phyloP scores from a whole-genome alignment of 2,113 vertebrate genomes.

The Gallinago paraguaiae region DNA sequence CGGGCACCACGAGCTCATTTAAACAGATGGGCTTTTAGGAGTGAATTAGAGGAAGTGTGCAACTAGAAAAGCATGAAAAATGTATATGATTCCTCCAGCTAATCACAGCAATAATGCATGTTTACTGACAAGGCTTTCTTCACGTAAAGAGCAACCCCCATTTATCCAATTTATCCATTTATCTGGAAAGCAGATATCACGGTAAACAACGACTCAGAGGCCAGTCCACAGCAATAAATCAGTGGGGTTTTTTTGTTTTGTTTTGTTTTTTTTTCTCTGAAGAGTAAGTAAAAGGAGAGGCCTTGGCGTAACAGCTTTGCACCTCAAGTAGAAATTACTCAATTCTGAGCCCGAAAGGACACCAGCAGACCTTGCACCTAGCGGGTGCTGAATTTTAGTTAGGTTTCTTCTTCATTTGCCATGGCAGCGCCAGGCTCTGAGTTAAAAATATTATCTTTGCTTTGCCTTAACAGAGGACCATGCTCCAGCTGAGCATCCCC shows the following conservation, averaged over 20 bases:
- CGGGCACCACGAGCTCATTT: not conserved
- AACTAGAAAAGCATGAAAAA: slow-evolving; percentile 44
- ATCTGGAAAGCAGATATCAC: slow-evolving; percentile 36
- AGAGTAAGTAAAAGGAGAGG: not conserved
- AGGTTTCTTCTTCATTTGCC: not conserved
- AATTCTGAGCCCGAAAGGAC: not conserved
- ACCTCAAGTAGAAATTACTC: not conserved
- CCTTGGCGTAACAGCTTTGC: not conserved
- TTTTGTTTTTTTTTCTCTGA: not conserved
- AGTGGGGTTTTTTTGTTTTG: not conserved
- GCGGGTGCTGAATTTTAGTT: not conserved
- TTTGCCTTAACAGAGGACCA: not conserved
- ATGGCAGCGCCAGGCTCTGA: not conserved
- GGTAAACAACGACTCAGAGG: not conserved
- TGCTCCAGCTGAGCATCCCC: not conserved
- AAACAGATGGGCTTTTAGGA: slow-evolving; percentile 28
- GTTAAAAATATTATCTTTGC: not conserved
- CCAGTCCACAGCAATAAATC: slow-evolving; percentile 45
- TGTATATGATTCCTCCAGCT: slow-evolving; percentile 10
- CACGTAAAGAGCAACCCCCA: not conserved
- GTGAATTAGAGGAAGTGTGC: not conserved
- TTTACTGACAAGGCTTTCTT: slow-evolving; percentile 51
- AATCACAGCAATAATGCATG: slow-evolving; percentile 59
- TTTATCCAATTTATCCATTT: slow-evolving; percentile 56
- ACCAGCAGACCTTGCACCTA: not conserved